These are phyloP conservation scores for Crotalus viridis DNA, from an alignment of 2,113 vertebrate genomes.

Conservation along the genomic window DNA sequence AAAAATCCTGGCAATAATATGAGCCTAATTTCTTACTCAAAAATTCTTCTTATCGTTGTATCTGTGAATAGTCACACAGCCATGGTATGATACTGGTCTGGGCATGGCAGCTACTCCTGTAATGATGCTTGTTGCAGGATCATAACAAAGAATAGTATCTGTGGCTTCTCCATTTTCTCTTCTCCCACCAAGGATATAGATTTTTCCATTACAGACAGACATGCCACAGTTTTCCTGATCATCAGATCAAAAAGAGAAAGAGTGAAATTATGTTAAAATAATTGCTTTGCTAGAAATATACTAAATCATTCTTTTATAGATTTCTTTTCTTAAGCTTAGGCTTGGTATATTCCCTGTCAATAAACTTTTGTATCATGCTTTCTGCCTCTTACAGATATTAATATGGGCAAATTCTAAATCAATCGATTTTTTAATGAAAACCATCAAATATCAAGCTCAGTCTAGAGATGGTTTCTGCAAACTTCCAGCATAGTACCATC, in stretches of 20 bases:
- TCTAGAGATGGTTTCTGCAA: neutral
- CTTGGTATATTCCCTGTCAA: neutral
- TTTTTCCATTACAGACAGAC: conserved; percentile 98
- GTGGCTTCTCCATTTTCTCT: conserved; percentile 91
- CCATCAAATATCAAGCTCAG: neutral
- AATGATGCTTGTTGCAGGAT: conserved; percentile 93
- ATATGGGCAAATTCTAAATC: neutral
- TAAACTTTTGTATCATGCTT: neutral
- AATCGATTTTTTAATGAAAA: neutral
- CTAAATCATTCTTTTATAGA: neutral
- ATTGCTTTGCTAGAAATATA: neutral
- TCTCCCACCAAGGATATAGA: conserved; percentile 95
- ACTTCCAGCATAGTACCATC: neutral
- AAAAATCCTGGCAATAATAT: conserved; percentile 54
- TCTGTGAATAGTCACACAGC: conserved; percentile 97
- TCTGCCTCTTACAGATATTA: no score
- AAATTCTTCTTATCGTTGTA: conserved; percentile 84
- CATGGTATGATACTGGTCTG: conserved; percentile 94
- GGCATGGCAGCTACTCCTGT: conserved; percentile 95
- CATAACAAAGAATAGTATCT: conserved; percentile 93
- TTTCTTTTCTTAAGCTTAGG: neutral
- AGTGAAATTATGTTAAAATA: conserved; percentile 19
- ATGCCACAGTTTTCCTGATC: conserved; percentile 96
- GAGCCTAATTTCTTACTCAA: conserved; percentile 52
- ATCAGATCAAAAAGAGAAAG: conserved; percentile 52